Base-by-base conservation (phyloP, 2,113 vertebrate genomes). In the Onychorhynchus coronatus region DNA sequence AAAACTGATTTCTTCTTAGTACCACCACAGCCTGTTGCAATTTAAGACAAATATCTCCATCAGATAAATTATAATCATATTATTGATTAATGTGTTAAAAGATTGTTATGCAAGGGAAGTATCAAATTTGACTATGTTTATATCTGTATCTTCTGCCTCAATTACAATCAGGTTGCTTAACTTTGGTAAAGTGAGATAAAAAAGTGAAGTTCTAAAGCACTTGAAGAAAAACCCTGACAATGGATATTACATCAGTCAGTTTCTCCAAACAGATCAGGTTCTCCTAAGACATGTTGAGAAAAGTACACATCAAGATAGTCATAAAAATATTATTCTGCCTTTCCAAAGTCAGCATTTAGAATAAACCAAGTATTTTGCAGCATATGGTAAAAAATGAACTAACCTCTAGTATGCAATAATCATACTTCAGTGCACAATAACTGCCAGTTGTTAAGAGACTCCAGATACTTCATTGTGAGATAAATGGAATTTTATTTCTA, bases 401-500 rank as follows among this genome's bases (percentile, higher is more conserved):
- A 85, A 53, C 17, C 52, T 79, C 56, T 75, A 39, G 12, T 28
- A 65, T 12, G 72, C 15, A 88, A n/a, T 44, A 89, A 59, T 24
- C 19, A 85, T 35, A 66, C 39, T 24, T 49, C 39, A 33, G 46
- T 73, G 56, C 42, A 73, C 49, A 89, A 59, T 72, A 89, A 86
- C 42, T 92, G 59, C 74, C 39, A 91, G 14, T 19, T 87, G 56
- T 96, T 97, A 95, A 96, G 94, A 95, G 87, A 95, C 56, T 97
- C 78, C 91, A 93, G 58, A 94, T 96, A 95, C 85, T 93, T 85
- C 31, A 91, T 88, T 2, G 73, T 76, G 74, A 96, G 87, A 93
- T 91, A 97, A 83, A 94, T 41, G 49, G 78, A 82, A 70, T 96
- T 97, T 97, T 91, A 97, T 96, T 97, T 94, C 94, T 95, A 91